These are phyloP conservation scores for Spizaetus ornatus DNA, from an alignment of 2,113 vertebrate genomes.

Conservation along the genomic window DNA sequence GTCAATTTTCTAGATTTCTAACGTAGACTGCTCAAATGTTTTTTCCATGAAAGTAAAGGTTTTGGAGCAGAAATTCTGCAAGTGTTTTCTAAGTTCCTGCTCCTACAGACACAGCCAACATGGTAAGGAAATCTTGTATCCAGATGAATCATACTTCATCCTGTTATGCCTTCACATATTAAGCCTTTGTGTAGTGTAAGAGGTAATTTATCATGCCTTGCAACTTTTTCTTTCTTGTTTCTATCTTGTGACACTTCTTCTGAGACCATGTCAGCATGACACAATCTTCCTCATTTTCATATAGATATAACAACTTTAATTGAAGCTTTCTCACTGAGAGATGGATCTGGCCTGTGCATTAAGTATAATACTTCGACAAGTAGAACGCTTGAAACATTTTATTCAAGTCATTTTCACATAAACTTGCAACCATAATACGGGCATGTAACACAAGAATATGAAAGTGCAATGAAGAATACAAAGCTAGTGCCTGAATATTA, in stretches of 20 bases:
- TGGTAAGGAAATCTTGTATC: not conserved
- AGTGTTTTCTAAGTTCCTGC: not conserved
- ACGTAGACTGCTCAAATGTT: not conserved
- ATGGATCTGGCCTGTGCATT: not conserved
- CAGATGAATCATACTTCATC: not conserved
- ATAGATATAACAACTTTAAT: not conserved
- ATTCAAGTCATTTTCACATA: conserved; percentile 81
- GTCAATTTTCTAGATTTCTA: not conserved
- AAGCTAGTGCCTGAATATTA: conserved; percentile 73
- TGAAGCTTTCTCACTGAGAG: not conserved
- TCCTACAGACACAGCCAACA: not conserved
- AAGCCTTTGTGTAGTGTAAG: not conserved
- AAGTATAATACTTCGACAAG: conserved; percentile 1
- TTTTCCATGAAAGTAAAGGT: not conserved
- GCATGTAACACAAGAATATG: conserved; percentile 74
- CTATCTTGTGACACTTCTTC: not conserved
- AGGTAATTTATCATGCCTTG: not conserved
- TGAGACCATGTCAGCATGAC: not conserved
- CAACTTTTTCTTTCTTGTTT: not conserved
- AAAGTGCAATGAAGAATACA: conserved; percentile 72
- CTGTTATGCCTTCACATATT: not conserved
- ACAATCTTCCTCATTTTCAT: not conserved
- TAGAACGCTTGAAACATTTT: conserved; percentile 76
- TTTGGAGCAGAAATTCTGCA: not conserved
- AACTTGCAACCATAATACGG: conserved; percentile 73